Conservation (phyloP, 2,797 vertebrate species). For the Myripristis murdjan region DNA sequence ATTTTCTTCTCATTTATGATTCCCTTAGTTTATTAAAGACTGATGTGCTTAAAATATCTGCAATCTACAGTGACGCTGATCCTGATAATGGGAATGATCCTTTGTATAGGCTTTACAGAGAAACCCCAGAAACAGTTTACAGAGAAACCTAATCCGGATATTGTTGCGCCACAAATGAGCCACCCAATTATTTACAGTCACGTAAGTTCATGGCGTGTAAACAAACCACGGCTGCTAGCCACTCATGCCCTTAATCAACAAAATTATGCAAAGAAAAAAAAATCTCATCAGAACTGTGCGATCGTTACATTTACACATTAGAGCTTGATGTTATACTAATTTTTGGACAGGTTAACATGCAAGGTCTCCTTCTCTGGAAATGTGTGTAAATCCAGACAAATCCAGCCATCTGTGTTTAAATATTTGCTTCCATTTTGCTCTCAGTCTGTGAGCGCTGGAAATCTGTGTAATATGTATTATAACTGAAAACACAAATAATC, state of each 20-base stretch:
- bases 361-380: not conserved
- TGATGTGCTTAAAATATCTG: not conserved
- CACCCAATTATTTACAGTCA: slow-evolving; percentile 28
- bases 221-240: slow-evolving; percentile 19
- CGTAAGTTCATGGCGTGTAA: slow-evolving; percentile 6
- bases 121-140: slow-evolving; percentile 15
- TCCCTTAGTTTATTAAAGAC: not conserved
- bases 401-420: no score
- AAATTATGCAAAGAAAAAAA: not conserved
- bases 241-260: not conserved
- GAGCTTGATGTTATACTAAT: no score
- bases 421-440: no score
- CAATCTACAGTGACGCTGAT: not conserved
- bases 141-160: slow-evolving; percentile 40
- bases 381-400: not conserved
- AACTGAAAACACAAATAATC: not conserved
- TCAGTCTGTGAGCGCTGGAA: not conserved
- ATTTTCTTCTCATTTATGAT: no score
- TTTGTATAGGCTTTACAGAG: not conserved
- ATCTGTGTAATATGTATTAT: not conserved
- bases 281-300: no score
- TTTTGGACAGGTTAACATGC: not conserved
- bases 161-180: slow-evolving; percentile 26
- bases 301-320: no score
- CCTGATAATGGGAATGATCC: slow-evolving; percentile 14